Conservation (phyloP, 1,140 invertebrate genomes). For the Stenopsyche tienmushanensis region DNA sequence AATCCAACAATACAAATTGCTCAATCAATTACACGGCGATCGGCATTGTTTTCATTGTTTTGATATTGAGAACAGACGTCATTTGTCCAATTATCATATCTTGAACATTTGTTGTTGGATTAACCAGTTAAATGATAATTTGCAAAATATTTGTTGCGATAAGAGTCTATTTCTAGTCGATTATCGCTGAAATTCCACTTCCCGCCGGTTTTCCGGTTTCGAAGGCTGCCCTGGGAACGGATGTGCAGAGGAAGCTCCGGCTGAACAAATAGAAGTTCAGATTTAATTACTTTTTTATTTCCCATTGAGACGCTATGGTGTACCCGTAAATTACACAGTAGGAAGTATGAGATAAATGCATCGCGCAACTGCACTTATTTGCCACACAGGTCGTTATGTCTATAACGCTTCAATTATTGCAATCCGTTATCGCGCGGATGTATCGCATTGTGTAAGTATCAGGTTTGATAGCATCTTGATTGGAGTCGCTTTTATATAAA, state of each 20-base stretch:
- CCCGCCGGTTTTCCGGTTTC: no score
- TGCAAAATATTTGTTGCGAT: background rate
- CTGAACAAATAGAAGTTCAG: background rate
- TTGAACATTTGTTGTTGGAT: background rate
- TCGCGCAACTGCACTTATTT: background rate
- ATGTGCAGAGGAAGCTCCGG: no score
- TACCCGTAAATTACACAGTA: slow-evolving; percentile 7
- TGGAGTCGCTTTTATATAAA: no score
- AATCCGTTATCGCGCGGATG: background rate
- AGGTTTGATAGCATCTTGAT: no score
- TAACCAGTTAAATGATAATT: background rate
- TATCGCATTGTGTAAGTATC: background rate
- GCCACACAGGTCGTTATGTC: slow-evolving; percentile 8
- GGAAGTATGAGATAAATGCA: slow-evolving; percentile 17
- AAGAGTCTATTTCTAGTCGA: background rate
- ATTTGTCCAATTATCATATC: background rate
- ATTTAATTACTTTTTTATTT: slow-evolving; percentile 14
- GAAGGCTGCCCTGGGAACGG: no score
- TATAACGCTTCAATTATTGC: slow-evolving; percentile 14
- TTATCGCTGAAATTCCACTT: no score
- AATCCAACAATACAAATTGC: background rate
- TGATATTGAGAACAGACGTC: no score
- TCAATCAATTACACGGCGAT: no score
- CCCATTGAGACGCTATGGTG: slow-evolving; percentile 8
- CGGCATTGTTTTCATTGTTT: no score